Evolutionary conservation across 1,140 invertebrate species (phyloP).

Genomic region (Chironomus striatipennis): DNA sequence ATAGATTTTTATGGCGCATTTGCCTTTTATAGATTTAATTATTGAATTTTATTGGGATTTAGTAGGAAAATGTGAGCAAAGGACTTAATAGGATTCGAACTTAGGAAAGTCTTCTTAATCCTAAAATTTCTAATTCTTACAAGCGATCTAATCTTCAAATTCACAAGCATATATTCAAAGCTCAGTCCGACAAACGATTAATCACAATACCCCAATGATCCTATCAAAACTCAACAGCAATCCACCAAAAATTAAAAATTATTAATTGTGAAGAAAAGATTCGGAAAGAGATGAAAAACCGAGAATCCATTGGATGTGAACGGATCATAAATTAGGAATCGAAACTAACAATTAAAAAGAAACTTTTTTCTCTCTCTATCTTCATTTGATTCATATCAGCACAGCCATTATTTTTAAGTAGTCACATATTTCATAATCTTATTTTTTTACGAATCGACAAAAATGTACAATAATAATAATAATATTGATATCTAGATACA

Average conservation of each 20-base stretch:
- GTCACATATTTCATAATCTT: constrained; percentile 22
- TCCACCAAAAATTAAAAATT: neutral
- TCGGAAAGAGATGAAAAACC: neutral
- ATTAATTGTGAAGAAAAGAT: constrained; percentile 6
- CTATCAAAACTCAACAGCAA: neutral
- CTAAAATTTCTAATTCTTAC: too few species aligned
- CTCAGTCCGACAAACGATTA: too few species aligned
- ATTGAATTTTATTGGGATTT: too few species aligned
- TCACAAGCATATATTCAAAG: too few species aligned
- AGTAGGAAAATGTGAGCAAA: too few species aligned
- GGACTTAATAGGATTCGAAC: too few species aligned
- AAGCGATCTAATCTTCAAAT: too few species aligned
- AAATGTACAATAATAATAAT: neutral
- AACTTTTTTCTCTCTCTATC: neutral
- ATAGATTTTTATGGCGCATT: too few species aligned
- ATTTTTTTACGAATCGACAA: too few species aligned
- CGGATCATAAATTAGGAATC: neutral
- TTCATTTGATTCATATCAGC: constrained; percentile 18
- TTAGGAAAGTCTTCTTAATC: too few species aligned
- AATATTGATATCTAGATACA: constrained; percentile 1
- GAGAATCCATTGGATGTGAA: neutral
- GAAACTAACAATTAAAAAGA: neutral
- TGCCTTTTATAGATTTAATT: too few species aligned
- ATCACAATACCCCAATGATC: too few species aligned
- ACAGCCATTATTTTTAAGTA: constrained; percentile 18